Evolutionary conservation across 2,797 vertebrate species (phyloP), one percentile per base, ranked within the genome.

Genomic region (Lagorchestes hirsutus): DNA sequence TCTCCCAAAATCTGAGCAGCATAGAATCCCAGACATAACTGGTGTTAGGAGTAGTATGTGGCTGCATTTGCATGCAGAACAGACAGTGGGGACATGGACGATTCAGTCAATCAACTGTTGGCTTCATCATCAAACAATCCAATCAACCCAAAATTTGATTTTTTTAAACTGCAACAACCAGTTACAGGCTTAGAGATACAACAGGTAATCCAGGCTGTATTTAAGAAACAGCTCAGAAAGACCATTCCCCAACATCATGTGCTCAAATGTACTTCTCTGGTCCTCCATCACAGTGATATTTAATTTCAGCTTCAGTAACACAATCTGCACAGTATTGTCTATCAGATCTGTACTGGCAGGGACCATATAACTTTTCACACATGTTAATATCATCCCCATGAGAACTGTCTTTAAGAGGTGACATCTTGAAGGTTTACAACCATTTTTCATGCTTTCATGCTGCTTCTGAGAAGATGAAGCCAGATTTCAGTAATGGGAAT

Each of bases 371-470:
- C 50, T 54, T 90, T 95, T 94, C n/a, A 95, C 46, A 31, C 50
- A 28, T 29, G 90, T 54, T 91, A 93, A 90, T 95, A 90, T n/a
- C 50, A 58, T 93, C 57, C 57, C 29, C 67, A 87, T 56, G 74
- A 82, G 92, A 95, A 56, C 90, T 5, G 56, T 67, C n/a, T 94
- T 87, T 91, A 67, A 90, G 29, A 92, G 90, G 29, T 54, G 59
- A 59, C 27, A 55, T 92, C 58, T 93, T 91, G 34, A 29, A 94
- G 24, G 1, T 29, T 93, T 58, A 55, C 54, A 54, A 11, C 40
- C 52, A 92, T 14, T 92, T 91, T 55, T 91, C 92, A 13, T 62
- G n/a, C 87, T 96, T 96, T 92, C 50, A 1, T 59, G 91, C 55
- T 94, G 40, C 57, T 31, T 97, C 54, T 93, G 90, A 91, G 92